Evolutionary conservation across 2,888 invertebrate genomes (phyloP).

Genomic region (Oxytorus armatus): DNA sequence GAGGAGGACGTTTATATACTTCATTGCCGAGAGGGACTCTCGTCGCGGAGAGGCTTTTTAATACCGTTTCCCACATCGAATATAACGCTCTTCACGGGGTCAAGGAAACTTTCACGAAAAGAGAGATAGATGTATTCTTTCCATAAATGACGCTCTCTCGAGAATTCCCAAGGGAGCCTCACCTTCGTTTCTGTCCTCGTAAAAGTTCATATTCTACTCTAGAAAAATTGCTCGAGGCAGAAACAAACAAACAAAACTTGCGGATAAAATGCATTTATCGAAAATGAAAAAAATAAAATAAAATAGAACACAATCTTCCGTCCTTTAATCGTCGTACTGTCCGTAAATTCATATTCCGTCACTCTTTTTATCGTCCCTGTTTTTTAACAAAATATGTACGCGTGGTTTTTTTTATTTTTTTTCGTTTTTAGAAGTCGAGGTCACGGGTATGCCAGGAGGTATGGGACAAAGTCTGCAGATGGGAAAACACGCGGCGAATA

Average conservation of each 20-base stretch:
- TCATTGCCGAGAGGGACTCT: slow-evolving; percentile 46
- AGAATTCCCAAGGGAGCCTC: slow-evolving; percentile 44
- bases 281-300: neutral
- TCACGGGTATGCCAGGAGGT: slow-evolving; percentile 15
- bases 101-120: slow-evolving; percentile 69
- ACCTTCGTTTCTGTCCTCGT: slow-evolving; percentile 18
- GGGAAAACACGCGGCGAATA: slow-evolving; percentile 37
- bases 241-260: too few relatives aligned
- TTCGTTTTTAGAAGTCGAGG: slow-evolving; percentile 4
- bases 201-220: slow-evolving; percentile 18
- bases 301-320: too few relatives aligned
- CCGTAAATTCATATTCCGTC: neutral
- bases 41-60: slow-evolving; percentile 50
- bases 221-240: slow-evolving; percentile 8
- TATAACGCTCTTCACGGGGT: slow-evolving; percentile 64
- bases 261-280: too few relatives aligned
- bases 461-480: slow-evolving; percentile 24
- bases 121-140: slow-evolving; percentile 45
- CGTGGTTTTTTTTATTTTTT: slow-evolving; percentile 1
- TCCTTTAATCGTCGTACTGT: too few relatives aligned
- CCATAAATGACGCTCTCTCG: slow-evolving; percentile 47
- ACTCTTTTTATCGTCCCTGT: neutral
- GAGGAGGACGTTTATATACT: slow-evolving; percentile 45
- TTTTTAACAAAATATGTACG: neutral
- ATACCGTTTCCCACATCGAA: slow-evolving; percentile 67